These are phyloP conservation scores for Dendrophyllia cribrosa DNA, from an alignment of 64 coral and sea anemone genomes.

Conservation along the genomic window DNA sequence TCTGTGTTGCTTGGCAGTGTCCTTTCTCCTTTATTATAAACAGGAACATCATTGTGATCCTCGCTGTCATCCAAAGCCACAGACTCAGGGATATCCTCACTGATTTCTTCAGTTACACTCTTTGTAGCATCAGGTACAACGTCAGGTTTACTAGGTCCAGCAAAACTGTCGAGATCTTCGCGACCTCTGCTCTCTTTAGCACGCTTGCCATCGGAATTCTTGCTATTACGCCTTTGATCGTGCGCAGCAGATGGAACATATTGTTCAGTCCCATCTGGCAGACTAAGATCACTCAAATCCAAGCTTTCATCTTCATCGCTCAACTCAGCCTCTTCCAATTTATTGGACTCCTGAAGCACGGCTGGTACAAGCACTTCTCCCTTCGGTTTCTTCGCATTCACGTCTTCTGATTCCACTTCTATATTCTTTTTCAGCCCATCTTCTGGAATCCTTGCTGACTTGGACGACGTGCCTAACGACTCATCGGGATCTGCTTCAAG, in stretches of 20 bases:
- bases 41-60: neutral
- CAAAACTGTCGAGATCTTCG: neutral
- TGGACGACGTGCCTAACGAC: neutral
- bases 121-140: neutral
- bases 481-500: neutral
- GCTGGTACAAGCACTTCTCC: neutral
- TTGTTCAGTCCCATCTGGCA: slow-evolving; percentile 20
- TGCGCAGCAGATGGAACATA: slow-evolving; percentile 13
- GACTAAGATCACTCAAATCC: slow-evolving; percentile 45
- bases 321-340: neutral
- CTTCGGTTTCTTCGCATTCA: neutral
- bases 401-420: neutral
- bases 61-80: neutral
- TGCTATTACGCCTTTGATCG: neutral
- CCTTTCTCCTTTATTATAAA: neutral
- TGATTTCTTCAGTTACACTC: slow-evolving; percentile 21
- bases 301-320: slow-evolving; percentile 36
- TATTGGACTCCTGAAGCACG: neutral
- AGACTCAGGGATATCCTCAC: slow-evolving; percentile 28
- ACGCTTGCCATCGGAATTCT: neutral
- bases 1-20: neutral
- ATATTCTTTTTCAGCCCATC: neutral
- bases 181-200: neutral
- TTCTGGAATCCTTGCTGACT: neutral
- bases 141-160: neutral